phyloP scores from a whole-genome alignment of 1,140 invertebrate genomes.

The Hyles euphorbiae region DNA sequence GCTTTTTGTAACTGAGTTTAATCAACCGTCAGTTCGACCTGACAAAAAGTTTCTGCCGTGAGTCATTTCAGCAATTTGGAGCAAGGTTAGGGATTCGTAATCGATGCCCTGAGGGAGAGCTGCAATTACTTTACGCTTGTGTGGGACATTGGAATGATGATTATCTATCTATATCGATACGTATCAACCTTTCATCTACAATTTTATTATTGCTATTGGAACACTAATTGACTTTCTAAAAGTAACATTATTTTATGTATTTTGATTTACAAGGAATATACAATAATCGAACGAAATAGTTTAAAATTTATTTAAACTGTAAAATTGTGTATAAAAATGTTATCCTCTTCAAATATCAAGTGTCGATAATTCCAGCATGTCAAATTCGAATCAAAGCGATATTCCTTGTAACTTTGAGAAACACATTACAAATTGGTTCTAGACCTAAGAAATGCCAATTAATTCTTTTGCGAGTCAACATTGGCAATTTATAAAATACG shows the following conservation, averaged over 20 bases:
- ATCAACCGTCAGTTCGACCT: constrained; percentile 27
- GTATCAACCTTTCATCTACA: not conserved
- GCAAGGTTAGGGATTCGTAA: constrained; percentile 39
- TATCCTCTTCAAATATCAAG: no score
- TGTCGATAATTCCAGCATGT: no score
- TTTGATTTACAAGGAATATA: no score
- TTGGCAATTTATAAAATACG: constrained; percentile 28
- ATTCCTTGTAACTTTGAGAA: no score
- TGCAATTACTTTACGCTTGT: constrained; percentile 45
- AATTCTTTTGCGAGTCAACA: constrained; percentile 2
- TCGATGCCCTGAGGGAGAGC: constrained; percentile 39
- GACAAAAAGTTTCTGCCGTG: constrained; percentile 40
- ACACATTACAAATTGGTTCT: no score
- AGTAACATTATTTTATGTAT: no score
- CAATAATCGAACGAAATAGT: no score
- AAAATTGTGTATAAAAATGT: no score
- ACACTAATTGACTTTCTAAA: no score
- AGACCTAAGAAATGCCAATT: no score
- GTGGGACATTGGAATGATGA: constrained; percentile 19
- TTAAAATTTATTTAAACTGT: no score
- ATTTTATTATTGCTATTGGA: not conserved
- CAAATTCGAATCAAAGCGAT: no score
- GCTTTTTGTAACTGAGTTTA: constrained; percentile 18
- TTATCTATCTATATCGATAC: constrained; percentile 2
- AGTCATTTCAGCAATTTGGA: constrained; percentile 48